These are phyloP conservation scores for Galbula dea DNA, from an alignment of 2,113 vertebrate genomes.

Conservation along the genomic window DNA sequence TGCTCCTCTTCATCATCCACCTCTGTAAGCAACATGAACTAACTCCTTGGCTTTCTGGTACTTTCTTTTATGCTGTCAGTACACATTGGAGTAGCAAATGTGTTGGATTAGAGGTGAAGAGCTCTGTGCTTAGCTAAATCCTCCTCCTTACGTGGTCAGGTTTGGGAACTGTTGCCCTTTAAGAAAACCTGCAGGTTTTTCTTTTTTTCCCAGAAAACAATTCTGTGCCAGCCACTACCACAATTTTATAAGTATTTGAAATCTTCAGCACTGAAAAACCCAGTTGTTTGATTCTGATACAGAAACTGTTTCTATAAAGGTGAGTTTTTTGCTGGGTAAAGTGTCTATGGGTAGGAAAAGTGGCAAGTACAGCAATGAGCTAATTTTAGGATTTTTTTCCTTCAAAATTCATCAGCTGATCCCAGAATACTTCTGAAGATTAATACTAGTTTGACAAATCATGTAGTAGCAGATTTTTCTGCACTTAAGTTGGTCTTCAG, in stretches of 20 bases:
- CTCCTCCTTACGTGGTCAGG: neutral
- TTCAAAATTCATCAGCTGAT: slow-evolving; percentile 22
- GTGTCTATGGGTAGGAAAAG: neutral
- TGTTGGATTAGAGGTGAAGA: too few relatives aligned
- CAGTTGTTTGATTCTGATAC: neutral
- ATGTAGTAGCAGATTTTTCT: too few relatives aligned
- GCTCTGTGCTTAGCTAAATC: neutral
- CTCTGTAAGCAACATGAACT: neutral
- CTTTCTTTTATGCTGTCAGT: neutral
- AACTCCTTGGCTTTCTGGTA: neutral
- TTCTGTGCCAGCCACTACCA: neutral
- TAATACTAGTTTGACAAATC: too few relatives aligned
- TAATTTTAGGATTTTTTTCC: too few relatives aligned
- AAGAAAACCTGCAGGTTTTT: neutral
- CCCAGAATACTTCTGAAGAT: neutral
- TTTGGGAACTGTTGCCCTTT: neutral
- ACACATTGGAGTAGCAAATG: accelerated
- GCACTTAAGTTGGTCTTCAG: neutral
- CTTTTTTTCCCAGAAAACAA: too few relatives aligned
- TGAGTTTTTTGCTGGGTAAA: neutral
- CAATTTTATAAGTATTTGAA: neutral
- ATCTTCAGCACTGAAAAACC: neutral
- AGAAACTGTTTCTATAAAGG: neutral
- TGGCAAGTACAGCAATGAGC: neutral
- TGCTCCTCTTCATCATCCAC: neutral